Conservation (phyloP, 2,113 vertebrate genomes). For the Pandion haliaetus region DNA sequence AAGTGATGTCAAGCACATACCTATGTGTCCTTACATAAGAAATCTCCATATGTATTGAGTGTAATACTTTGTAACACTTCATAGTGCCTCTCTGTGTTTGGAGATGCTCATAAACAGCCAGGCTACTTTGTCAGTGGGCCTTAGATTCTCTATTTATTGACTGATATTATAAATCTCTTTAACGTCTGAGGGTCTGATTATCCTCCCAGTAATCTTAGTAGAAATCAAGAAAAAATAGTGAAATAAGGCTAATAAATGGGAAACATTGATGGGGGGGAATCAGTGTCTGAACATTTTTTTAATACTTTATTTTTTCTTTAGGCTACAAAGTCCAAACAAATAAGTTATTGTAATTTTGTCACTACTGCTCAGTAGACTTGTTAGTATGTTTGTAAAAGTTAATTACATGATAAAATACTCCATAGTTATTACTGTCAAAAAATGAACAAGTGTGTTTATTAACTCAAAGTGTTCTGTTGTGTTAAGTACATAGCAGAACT, state of each 20-base stretch:
- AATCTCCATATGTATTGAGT: neutral
- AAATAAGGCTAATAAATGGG: neutral
- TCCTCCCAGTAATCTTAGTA: neutral
- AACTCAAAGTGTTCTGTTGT: constrained; percentile 76
- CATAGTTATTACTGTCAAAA: constrained; percentile 75
- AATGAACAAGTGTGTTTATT: constrained; percentile 76
- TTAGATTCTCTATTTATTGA: neutral
- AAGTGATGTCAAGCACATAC: neutral
- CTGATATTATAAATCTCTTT: neutral
- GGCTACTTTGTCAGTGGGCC: neutral
- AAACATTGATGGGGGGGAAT: neutral
- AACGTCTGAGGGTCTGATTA: neutral
- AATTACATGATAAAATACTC: constrained; percentile 88
- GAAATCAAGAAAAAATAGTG: neutral
- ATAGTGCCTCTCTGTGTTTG: neutral
- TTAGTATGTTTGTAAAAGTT: constrained; percentile 82
- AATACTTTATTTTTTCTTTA: neutral
- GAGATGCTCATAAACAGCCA: neutral
- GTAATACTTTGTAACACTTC: neutral
- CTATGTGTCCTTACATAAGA: neutral
- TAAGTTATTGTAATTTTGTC: constrained; percentile 73
- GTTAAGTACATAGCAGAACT: constrained; percentile 66
- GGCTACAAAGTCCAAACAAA: constrained; percentile 52
- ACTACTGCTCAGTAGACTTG: constrained; percentile 62
- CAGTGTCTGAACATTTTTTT: neutral